Base-by-base conservation (phyloP, 2,888 invertebrate species). In the Diaphora mendica region DNA sequence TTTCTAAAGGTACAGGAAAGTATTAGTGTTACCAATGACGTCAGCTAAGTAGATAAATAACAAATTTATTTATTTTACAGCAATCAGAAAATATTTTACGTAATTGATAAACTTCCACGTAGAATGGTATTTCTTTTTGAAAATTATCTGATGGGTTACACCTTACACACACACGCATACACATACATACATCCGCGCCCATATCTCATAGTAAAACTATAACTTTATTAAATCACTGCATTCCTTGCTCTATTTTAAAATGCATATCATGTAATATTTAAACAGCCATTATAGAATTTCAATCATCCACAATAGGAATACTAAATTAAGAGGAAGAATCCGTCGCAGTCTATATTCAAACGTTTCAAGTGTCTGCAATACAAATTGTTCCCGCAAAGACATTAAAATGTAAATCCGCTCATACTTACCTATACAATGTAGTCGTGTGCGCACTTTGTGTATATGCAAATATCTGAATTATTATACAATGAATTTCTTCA, bases 391-490 rank as follows among this genome's bases (percentile, higher is more conserved):
- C 78, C 75, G 76, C 83, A 82, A 85, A 85, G 83, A 86, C 85
- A 87, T 88, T 88, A 86, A 86, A 84, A 89, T 89, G 88, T 84
- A 88, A 89, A 89, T 89, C 84, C 80, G 82, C 84, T 87, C 86
- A 86, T 82, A 83, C 82, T 84, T 85, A 81, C 80, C 78, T 82
- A 85, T 84, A 83, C 85, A 81, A 83, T 85, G 79, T 80, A 79
- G 78, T 76, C 77, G 78, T 78, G 80, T 82, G 80, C 80, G 79
- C 73, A 80, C 78, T 83, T 79, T 81, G 79, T 82, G 81, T 73
- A 79, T 76, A 82, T 82, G 81, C 78, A 80, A 86, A 87, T 87
- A 86, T 76, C 80, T 59, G 9, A 44, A 67, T 44, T 72, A 62
- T 72, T 71, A 55, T 44, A 59, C 42, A 39, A 67, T 64, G 33